Percentiles rank a stretch among this genome's conserved stretches.
Evolutionary conservation across 2,797 vertebrate genomes (phyloP).

Genomic region (Pseudocheirus occidentalis): DNA sequence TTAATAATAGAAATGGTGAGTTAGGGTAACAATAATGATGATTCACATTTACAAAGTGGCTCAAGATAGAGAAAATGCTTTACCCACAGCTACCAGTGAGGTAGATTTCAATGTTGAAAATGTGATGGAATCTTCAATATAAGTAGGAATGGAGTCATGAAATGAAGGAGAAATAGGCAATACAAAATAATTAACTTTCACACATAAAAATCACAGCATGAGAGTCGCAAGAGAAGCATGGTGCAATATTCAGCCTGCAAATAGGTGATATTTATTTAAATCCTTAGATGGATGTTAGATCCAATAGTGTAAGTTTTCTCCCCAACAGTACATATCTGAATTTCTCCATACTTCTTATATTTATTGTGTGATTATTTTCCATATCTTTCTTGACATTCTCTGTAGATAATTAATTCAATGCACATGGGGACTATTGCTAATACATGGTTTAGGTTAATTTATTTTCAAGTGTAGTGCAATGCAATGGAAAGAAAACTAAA

Average conservation of each 20-base stretch:
- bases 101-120: neutral
- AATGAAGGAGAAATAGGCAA: neutral
- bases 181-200: neutral
- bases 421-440: neutral
- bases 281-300: neutral
- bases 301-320: neutral
- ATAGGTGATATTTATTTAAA: neutral
- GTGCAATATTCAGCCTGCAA: neutral
- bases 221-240: neutral
- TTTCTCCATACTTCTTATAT: neutral
- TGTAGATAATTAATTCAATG: neutral
- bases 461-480: neutral
- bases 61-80: neutral
- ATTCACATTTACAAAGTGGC: neutral
- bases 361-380: neutral
- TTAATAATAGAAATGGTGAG: neutral
- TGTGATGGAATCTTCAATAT: neutral
- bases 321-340: neutral
- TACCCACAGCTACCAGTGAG: neutral
- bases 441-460: neutral
- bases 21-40: neutral
- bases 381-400: neutral
- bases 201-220: neutral
- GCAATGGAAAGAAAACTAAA: neutral
- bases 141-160: neutral